These are phyloP conservation scores for Seira sanloemensis DNA, from an alignment of 2,888 invertebrate genomes.

Conservation along the genomic window DNA sequence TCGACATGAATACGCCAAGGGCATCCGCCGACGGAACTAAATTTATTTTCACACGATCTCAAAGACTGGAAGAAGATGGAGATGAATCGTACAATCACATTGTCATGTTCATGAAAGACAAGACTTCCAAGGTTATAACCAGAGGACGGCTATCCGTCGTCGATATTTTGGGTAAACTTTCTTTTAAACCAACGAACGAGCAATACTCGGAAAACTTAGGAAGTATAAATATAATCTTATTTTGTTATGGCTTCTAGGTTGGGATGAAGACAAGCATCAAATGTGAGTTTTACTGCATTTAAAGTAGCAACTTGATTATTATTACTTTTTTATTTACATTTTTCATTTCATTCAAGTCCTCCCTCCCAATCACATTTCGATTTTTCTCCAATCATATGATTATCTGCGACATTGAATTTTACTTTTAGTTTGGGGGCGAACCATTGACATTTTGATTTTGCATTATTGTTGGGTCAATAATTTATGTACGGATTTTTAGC, in stretches of 20 bases:
- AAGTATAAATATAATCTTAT: no score
- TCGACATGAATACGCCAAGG: constrained; percentile 69
- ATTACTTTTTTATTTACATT: no score
- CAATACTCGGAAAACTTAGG: no score
- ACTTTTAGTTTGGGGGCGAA: no score
- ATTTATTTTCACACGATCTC: constrained; percentile 84
- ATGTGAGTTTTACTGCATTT: constrained; percentile 7
- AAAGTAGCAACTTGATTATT: no score
- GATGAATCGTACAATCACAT: constrained; percentile 76
- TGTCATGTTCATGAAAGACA: constrained; percentile 23
- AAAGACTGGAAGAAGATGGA: constrained; percentile 78
- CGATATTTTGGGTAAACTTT: constrained; percentile 85
- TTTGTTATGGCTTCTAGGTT: constrained; percentile 22
- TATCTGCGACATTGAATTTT: no score
- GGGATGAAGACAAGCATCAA: constrained; percentile 30
- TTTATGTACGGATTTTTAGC: background rate
- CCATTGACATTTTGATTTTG: no score
- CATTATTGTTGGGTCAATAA: background rate
- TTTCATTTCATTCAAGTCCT: no score
- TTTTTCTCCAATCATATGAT: no score
- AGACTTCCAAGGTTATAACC: constrained; percentile 77
- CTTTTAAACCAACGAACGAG: background rate
- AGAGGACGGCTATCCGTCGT: constrained; percentile 84
- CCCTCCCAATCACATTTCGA: no score
- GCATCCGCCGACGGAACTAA: constrained; percentile 79